Base-by-base conservation (phyloP, 1,140 invertebrate genomes). In the Neodiprion lecontei region DNA sequence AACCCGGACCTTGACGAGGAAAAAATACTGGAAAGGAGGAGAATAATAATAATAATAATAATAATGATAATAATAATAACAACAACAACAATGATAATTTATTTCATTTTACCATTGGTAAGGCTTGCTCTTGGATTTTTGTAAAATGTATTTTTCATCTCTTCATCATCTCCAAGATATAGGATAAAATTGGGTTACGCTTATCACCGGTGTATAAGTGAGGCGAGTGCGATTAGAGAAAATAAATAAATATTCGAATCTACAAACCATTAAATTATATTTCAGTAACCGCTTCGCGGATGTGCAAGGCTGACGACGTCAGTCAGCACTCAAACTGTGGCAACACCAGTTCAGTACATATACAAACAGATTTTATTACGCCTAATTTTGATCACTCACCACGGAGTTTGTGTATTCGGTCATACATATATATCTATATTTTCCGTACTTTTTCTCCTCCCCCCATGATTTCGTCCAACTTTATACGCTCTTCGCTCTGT, bases 341-440 rank as follows among this genome's bases (percentile, higher is more conserved):
- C 53, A 61, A 61, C 53, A 11, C 28, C 1, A n/a, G 11, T 61
- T 12, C n/a, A 40, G 53, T 61, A 61, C 53, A 61, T 40, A 40
- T 17, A 61, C 53, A 61, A 61, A 61, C 53, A 61, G 53, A 61
- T 69, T 69, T 69, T 69, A 69, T 28, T 28, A 23, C 21, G 47
- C 12, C 68, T 69, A 47, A 69, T 69, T 23, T 28, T 14, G 68
- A 69, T 69, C 74, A 21, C 74, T 40, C 28, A 70, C 14, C 74
- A 68, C 40, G 28, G 40, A 47, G 28, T 71, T 69, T 68, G 65
- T 53, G 66, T 72, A 72, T 73, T 68, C 69, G 70, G 72, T 49
- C 67, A 66, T 14, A 14, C 5, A 40, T 40, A 40, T 40, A 40
- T 40, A 72, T 21, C 0, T 1, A 21, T 21, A 21, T 40, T 40